These are phyloP conservation scores for Catostylus mosaicus DNA, from an alignment of 30 jellyfish, hydroid and myxozoan genomes.

Conservation along the genomic window DNA sequence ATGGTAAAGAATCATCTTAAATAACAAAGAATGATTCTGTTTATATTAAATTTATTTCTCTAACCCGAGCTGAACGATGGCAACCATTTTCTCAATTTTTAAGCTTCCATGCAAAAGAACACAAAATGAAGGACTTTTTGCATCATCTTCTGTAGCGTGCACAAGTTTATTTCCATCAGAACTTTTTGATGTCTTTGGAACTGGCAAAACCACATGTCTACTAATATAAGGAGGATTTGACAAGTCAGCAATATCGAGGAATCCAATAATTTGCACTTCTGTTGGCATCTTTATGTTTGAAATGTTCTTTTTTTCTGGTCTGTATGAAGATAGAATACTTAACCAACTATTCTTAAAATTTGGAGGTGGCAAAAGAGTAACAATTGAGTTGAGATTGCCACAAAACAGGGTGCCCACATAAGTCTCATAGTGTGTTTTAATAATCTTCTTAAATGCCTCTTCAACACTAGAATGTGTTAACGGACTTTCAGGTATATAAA, in stretches of 20 bases:
- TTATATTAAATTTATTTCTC: no score
- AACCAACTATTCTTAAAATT: conserved; percentile 75
- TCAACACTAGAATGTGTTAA: conserved; percentile 46
- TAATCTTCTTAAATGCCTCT: conserved; percentile 62
- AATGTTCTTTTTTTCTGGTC: conserved; percentile 47
- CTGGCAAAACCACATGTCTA: conserved; percentile 85
- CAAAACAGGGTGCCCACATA: conserved; percentile 71
- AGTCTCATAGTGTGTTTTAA: conserved; percentile 63
- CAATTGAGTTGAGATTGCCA: conserved; percentile 80
- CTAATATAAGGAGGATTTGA: conserved; percentile 86
- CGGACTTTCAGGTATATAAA: conserved; percentile 75
- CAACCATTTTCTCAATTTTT: conserved; percentile 94
- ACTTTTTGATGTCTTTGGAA: conserved; percentile 19
- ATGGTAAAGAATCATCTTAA: not conserved
- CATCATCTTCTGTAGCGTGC: conserved; percentile 68
- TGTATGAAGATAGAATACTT: conserved; percentile 40
- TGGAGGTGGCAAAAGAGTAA: conserved; percentile 87
- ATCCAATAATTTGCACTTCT: conserved; percentile 70
- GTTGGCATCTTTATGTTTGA: conserved; percentile 54
- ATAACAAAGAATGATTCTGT: not conserved
- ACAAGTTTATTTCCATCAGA: not conserved
- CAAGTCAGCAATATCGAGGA: conserved; percentile 81
- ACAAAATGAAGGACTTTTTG: conserved; percentile 85
- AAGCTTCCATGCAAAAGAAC: conserved; percentile 94
- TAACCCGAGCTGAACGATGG: conserved; percentile 81